Conservation (phyloP, 2,888 invertebrate species). For the Lepidochitona cinerea region DNA sequence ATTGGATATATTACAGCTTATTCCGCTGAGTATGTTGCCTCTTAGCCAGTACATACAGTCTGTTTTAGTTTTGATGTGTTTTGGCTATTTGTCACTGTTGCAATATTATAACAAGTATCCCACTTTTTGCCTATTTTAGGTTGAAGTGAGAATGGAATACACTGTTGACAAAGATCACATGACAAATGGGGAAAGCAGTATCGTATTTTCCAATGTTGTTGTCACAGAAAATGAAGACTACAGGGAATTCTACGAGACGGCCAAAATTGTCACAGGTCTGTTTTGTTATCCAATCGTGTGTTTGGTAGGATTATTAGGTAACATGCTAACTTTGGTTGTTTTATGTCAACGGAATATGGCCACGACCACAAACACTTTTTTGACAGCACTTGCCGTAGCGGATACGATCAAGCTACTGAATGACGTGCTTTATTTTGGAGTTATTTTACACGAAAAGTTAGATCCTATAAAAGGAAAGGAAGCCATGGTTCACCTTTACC, state of each 20-base stretch:
- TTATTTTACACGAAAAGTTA: conserved; percentile 45
- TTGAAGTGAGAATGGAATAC: too few species aligned
- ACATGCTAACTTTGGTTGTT: conserved; percentile 56
- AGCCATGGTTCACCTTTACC: conserved; percentile 55
- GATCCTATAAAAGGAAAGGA: conserved; percentile 32
- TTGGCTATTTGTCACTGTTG: too few species aligned
- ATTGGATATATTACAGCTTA: too few species aligned
- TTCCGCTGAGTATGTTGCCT: too few species aligned
- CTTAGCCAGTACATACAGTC: too few species aligned
- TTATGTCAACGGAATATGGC: conserved; percentile 53
- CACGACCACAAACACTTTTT: conserved; percentile 63
- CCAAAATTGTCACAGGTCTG: conserved; percentile 57
- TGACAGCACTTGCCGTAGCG: conserved; percentile 60
- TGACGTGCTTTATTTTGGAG: conserved; percentile 61
- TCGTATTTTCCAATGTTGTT: too few species aligned
- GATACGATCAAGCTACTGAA: conserved; percentile 62
- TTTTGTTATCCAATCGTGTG: conserved; percentile 61
- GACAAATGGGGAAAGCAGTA: too few species aligned
- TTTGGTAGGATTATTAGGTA: conserved; percentile 55
- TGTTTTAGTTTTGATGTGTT: too few species aligned
- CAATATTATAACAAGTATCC: too few species aligned
- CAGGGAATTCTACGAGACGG: conserved; percentile 52
- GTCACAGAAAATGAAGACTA: conserved; percentile 26
- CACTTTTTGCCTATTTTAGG: too few species aligned
- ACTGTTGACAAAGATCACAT: too few species aligned